Evolutionary conservation across 2,888 invertebrate species (phyloP).

Genomic region (Carterocephalus palaemon): DNA sequence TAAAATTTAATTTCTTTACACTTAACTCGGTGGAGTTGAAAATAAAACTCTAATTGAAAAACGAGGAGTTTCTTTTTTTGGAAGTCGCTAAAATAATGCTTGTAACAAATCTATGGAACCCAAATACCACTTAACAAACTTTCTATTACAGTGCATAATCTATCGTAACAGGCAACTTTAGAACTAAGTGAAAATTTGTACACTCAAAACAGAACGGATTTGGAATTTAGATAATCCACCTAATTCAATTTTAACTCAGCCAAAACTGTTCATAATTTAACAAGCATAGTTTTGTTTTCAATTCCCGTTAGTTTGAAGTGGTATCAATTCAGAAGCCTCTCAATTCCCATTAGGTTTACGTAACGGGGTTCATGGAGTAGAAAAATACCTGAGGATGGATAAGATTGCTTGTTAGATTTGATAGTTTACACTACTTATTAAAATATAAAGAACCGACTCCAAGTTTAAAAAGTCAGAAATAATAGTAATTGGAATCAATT

Average conservation of each 20-base stretch:
- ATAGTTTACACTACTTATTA: too few relatives aligned
- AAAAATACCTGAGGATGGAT: background rate
- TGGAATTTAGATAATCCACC: slow-evolving; percentile 11
- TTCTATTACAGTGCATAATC: slow-evolving; percentile 3
- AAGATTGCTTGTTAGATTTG: too few relatives aligned
- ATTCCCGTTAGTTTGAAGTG: slow-evolving; percentile 16
- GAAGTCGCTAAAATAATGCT: too few relatives aligned
- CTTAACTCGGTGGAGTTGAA: too few relatives aligned
- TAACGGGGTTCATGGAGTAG: background rate
- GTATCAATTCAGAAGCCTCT: slow-evolving; percentile 1
- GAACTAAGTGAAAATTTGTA: slow-evolving; percentile 10
- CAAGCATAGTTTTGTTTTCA: slow-evolving; percentile 3
- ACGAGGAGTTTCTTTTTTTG: too few relatives aligned
- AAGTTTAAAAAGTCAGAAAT: too few relatives aligned
- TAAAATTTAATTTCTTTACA: too few relatives aligned
- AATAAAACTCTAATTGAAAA: too few relatives aligned
- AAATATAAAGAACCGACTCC: too few relatives aligned
- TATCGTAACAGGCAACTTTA: slow-evolving; percentile 4
- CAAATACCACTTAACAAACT: slow-evolving; percentile 9
- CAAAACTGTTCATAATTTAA: slow-evolving; percentile 9
- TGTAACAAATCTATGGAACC: background rate
- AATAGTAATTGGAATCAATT: too few relatives aligned
- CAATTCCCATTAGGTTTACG: background rate
- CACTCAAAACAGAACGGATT: slow-evolving; percentile 14
- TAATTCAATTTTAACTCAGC: slow-evolving; percentile 18